Evolutionary conservation across 1,140 invertebrate species (phyloP), one percentile per base, ranked within the genome.

Genomic region (Nasonia longicornis): DNA sequence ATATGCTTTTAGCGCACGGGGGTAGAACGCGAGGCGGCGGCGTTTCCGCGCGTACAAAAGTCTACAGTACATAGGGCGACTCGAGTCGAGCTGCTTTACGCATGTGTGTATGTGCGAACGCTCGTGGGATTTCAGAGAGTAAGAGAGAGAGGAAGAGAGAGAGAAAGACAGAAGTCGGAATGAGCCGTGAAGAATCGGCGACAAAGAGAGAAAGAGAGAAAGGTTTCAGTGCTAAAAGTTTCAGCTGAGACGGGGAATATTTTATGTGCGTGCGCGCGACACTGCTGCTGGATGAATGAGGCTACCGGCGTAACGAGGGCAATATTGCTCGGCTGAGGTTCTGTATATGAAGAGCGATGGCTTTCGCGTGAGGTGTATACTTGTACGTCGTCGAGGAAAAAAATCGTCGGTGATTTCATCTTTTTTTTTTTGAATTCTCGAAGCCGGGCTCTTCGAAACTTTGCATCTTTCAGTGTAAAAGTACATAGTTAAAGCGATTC

Each of bases 1-100:
- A 85, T 86, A 86, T 86, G 85, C 85, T 86, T 86, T 86, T 86
- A 86, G 85, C 82, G 78, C 82, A 80, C 80, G 84, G 76, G 82
- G 85, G 83, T 82, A 82, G 73, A 75, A 76, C 77, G 69, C 69
- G 66, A 58, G 52, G 52, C 48, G 22, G 63, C 38, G 66, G 3
- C 69, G 52, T 64, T 79, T 72, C 77, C 69, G 70, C 70, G 22
- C 77, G 52, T 11, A 14, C 52, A 74, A 22, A 74, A 29, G 64
- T 69, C 38, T 67, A 67, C 64, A 29, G 64, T 67, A 67, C 64
- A 67, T 67, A 29, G 64, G 22, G 29, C 64, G 29, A 29, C 26
- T 26, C 64, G 29, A 29, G 64, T 67, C 64, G 64, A 31, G 64
- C 64, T 67, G 64, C 64, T 67, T 67, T 45, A 76, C 42, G 66